These are phyloP conservation scores for Echinometra lucunter DNA, from an alignment of 53 echinoderm and acorn worm genomes.

Conservation along the genomic window DNA sequence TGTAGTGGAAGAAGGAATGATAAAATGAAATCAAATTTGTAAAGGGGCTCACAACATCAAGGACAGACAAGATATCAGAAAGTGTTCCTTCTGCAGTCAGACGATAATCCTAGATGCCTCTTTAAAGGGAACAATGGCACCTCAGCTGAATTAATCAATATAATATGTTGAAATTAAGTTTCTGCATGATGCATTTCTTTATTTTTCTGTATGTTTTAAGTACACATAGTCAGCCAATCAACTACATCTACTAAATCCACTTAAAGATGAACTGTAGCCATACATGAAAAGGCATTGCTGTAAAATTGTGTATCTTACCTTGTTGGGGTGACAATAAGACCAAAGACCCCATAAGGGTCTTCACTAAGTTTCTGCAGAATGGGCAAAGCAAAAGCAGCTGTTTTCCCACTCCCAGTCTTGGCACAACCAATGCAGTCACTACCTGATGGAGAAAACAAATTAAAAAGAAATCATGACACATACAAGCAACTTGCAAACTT, in stretches of 20 bases:
- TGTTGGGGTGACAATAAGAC: constrained; percentile 92
- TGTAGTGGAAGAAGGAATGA: neutral
- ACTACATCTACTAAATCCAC: no score
- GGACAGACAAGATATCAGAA: neutral
- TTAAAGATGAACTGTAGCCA: neutral
- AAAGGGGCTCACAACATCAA: neutral
- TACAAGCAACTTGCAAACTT: no score
- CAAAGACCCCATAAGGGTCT: constrained; percentile 93
- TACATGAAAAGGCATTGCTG: neutral
- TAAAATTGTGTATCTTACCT: constrained; percentile 70
- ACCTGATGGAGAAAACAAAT: constrained; percentile 65
- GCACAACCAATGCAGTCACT: constrained; percentile 98
- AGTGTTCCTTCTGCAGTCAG: neutral
- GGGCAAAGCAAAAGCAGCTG: constrained; percentile 95
- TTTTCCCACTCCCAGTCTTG: constrained; percentile 98
- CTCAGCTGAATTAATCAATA: neutral
- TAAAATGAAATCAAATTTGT: neutral
- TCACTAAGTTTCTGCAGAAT: constrained; percentile 93
- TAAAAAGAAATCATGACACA: no score
- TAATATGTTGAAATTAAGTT: no score
- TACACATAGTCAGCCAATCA: neutral
- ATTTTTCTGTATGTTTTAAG: neutral
- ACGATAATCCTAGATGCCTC: neutral
- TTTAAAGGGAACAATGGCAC: neutral
- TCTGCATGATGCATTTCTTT: no score